Base-by-base conservation (phyloP, 2,113 vertebrate species). In the Pleuronectes platessa region DNA sequence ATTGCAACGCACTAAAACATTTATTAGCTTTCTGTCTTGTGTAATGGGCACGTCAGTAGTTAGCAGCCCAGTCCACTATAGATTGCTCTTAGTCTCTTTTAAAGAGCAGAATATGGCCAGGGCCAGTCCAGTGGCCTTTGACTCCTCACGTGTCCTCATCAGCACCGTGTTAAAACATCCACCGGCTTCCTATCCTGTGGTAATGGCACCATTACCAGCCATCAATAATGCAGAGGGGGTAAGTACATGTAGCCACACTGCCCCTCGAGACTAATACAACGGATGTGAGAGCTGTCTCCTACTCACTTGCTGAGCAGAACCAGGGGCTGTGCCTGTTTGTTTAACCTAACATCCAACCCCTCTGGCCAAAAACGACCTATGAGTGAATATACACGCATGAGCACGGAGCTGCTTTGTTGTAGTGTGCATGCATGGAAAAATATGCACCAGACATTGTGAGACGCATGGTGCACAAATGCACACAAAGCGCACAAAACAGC, bases 161-260 rank as follows among this genome's bases (percentile, higher is more conserved):
- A 91, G 93, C 91, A 90, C 93, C 69, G 76, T 92, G 85, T 90
- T 90, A 86, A 93, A 93, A 91, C 86, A 90, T 86, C 77, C 71
- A 76, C 35, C 88, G 81, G 80, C 90, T 88, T 90, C 76, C 89
- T 93, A 78, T 92, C 81, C 40, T 54, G 84, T 94, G 74, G 92
- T 94, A 93, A 94, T 94, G 93, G 94, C 88, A 88, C 95, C 94
- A 94, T 96, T 96, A 95, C 92, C 94, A 93, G 93, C 94, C 95
- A 94, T 96, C 95, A 96, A 95, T 95, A 95, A 96, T 94, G 94
- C 94, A 94, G 88, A 88, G 77, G 53, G 89, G 94, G 93, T 95
- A 93, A 96, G 95, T 94, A 94, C 92, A 88, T 91, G 76, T 93
- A 93, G 90, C 88, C 73, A 85, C 67, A 79, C 90, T 88, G 91